Conservation (phyloP, 1,140 invertebrate species). For the Branchinecta lindahli region DNA sequence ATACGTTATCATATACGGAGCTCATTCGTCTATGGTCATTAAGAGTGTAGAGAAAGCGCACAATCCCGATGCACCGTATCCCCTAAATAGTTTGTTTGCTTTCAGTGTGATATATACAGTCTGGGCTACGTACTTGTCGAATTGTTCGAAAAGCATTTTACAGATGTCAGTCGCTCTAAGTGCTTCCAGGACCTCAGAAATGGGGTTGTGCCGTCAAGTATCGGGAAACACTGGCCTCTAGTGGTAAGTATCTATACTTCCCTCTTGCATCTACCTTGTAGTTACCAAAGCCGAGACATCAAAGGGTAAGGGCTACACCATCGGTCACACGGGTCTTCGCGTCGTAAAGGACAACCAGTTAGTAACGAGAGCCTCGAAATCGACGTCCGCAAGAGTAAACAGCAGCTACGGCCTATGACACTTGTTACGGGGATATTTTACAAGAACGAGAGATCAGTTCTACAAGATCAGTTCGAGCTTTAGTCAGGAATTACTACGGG, state of each 20-base stretch:
- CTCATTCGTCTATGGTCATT: background rate
- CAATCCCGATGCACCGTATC: background rate
- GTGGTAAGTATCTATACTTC: background rate
- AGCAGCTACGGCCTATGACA: too few species aligned
- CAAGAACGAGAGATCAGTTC: too few species aligned
- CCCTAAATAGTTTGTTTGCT: background rate
- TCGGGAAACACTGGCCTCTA: background rate
- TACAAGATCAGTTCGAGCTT: too few species aligned
- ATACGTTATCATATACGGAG: background rate
- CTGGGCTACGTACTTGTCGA: background rate
- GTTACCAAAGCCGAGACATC: too few species aligned
- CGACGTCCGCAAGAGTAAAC: too few species aligned
- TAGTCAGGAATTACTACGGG: too few species aligned
- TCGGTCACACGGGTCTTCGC: too few species aligned
- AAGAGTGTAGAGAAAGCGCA: background rate
- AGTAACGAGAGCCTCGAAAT: too few species aligned
- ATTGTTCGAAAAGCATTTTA: background rate
- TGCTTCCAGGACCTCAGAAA: constrained; percentile 3
- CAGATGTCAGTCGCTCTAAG: background rate
- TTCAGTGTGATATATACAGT: background rate
- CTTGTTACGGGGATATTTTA: too few species aligned
- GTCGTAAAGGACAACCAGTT: too few species aligned
- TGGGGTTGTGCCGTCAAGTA: background rate
- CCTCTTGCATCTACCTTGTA: too few species aligned
- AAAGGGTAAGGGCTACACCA: too few species aligned